phyloP scores from a whole-genome alignment of 2,888 invertebrate species.

The Chesias legatella region DNA sequence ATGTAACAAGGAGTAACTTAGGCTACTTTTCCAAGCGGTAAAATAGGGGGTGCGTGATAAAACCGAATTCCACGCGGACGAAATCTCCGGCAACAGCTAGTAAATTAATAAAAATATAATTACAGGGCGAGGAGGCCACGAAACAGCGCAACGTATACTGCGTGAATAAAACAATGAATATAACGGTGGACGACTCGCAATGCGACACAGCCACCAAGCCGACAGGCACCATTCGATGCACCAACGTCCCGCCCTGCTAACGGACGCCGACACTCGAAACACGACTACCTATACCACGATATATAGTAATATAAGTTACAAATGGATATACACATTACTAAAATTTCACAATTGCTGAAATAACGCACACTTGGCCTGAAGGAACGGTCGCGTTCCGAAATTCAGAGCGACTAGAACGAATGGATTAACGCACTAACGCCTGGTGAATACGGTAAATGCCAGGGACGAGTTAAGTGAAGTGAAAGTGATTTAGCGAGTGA shows the following conservation, averaged over 20 bases:
- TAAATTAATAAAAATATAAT: constrained; percentile 2
- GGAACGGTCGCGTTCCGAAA: neutral
- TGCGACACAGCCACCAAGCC: constrained; percentile 86
- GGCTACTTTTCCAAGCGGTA: too few species aligned
- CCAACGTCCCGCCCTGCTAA: constrained; percentile 69
- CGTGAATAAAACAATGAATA: constrained; percentile 86
- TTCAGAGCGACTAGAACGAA: constrained; percentile 13
- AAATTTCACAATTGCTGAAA: constrained; percentile 10
- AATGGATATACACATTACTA: constrained; percentile 17
- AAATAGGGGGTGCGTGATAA: too few species aligned
- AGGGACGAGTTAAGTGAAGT: constrained; percentile 32
- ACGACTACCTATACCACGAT: constrained; percentile 8
- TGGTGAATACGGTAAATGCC: constrained; percentile 16
- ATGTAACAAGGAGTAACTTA: too few species aligned
- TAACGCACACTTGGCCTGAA: constrained; percentile 12
- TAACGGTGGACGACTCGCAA: constrained; percentile 85
- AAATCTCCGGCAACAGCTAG: too few species aligned
- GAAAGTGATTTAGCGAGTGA: constrained; percentile 34
- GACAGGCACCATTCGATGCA: constrained; percentile 83
- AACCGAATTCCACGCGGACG: too few species aligned
- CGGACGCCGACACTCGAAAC: constrained; percentile 10
- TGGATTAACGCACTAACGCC: constrained; percentile 27
- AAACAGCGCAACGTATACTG: constrained; percentile 86
- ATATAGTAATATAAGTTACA: constrained; percentile 13
- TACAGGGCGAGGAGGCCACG: constrained; percentile 77